Conservation (phyloP, 2,888 invertebrate genomes). For the Galerucella nymphaeae region DNA sequence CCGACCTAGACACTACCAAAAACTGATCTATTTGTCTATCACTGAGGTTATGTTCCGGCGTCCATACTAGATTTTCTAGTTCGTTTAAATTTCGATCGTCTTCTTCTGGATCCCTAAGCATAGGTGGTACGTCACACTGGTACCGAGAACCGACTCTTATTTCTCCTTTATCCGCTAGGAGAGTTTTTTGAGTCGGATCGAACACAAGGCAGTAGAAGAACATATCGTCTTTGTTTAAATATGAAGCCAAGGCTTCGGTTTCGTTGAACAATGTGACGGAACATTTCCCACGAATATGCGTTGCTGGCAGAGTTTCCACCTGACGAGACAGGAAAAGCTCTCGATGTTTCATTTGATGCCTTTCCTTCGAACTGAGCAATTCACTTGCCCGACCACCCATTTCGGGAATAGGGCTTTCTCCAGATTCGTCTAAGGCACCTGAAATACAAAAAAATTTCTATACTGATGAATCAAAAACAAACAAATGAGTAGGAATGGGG, state of each 20-base stretch:
- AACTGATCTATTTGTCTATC: slow-evolving; percentile 99
- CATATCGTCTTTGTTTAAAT: slow-evolving; percentile 96
- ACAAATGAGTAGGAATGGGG: too few species aligned
- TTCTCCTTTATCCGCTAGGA: slow-evolving; percentile 95
- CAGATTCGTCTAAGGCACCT: slow-evolving; percentile 65
- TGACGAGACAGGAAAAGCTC: slow-evolving; percentile 98
- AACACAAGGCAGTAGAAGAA: slow-evolving; percentile 99
- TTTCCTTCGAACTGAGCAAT: slow-evolving; percentile 81
- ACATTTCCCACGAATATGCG: slow-evolving; percentile 99
- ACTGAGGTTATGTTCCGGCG: slow-evolving; percentile 88
- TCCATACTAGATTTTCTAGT: slow-evolving; percentile 94
- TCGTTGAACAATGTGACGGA: slow-evolving; percentile 98
- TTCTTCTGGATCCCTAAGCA: slow-evolving; percentile 78
- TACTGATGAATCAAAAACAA: too few species aligned
- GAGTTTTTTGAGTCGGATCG: slow-evolving; percentile 98
- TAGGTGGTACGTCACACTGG: slow-evolving; percentile 92
- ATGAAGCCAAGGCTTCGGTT: slow-evolving; percentile 95
- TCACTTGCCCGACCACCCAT: slow-evolving; percentile 47
- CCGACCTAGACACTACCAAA: slow-evolving; percentile 91
- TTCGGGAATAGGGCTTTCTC: slow-evolving; percentile 57
- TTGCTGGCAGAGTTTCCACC: slow-evolving; percentile 98
- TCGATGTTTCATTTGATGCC: slow-evolving; percentile 96
- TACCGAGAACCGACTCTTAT: slow-evolving; percentile 72
- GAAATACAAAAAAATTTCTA: slow-evolving; percentile 22
- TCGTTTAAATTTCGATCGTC: slow-evolving; percentile 65